Base-by-base conservation (phyloP, 2,888 invertebrate genomes). In the Caenorhabditis uteleia region DNA sequence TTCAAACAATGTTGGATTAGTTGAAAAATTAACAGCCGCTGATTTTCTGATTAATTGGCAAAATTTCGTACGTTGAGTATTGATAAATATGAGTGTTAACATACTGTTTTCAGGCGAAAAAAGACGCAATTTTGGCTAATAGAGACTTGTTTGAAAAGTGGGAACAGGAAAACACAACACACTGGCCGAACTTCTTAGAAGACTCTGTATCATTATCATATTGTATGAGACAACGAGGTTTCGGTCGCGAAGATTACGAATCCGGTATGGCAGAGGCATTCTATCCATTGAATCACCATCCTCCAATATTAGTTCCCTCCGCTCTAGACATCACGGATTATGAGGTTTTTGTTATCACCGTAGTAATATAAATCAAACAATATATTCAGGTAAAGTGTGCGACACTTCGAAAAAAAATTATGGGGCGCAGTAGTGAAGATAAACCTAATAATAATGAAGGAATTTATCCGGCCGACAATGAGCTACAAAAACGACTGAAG, bases 1-100 rank as follows among this genome's bases (percentile, higher is more conserved):
- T 59, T 49, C 43, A 16, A 53, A 72, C 49, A 44, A 47, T 39
- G 55, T 58, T 39, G 25, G 18, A n/a, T 31, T 47, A n/a, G 20
- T 58, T 33, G 57, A 71, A 53, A 61, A 64, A n/a, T 20, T 58
- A 16, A 58, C 64, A 10, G 58, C 58, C 8, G 36, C 49, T n/a
- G 64, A 64, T 43, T 64, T 64, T 33, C 49, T 58, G 23, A 23
- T 34, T 14, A 57, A 49, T 14, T 33, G 44, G 3, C 14, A 31
- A 1, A 36, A 4, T 6, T 26, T 64, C 26, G 45, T 48, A 25
- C 6, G 20, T 39, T 39, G n/a, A n/a, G 10, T 33, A n/a, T 33
- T 33, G 33, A 33, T 12, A 10, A 12, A 12, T 33, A 27, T 34
- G n/a, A 34, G n/a, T 3, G n/a, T 14, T 23, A 23, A 16, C 3